Conservation (phyloP, 2,888 invertebrate genomes). For the Neria commutata region DNA sequence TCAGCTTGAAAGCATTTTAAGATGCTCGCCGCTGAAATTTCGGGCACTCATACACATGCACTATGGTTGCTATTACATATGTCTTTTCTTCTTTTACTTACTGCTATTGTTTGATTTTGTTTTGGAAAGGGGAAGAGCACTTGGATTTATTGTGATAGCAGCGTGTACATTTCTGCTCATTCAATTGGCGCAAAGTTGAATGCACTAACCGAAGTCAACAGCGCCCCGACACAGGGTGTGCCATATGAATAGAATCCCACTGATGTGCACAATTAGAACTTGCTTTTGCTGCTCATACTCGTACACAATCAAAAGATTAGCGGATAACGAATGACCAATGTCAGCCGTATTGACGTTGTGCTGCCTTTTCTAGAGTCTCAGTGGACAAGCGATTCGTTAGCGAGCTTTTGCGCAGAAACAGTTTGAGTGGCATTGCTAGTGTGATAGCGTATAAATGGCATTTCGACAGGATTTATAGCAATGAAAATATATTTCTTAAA, state of each 20-base stretch:
- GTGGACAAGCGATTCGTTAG: too few species aligned
- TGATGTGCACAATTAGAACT: not conserved
- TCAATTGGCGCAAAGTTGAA: not conserved
- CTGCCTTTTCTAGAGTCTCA: too few species aligned
- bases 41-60: not conserved
- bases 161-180: not conserved
- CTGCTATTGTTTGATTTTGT: not conserved
- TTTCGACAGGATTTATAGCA: too few species aligned
- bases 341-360: too few species aligned
- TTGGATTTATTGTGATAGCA: not conserved
- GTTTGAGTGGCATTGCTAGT: too few species aligned
- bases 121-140: too few species aligned
- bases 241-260: not conserved
- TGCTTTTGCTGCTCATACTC: not conserved
- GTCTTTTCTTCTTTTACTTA: not conserved
- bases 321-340: too few species aligned
- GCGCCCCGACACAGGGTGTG: not conserved
- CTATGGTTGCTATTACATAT: not conserved
- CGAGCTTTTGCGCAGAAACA: too few species aligned
- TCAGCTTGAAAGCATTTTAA: conserved; percentile 19
- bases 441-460: too few species aligned
- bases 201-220: not conserved
- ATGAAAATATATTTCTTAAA: too few species aligned
- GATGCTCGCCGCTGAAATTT: too few species aligned
- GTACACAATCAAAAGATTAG: too few species aligned